These are phyloP conservation scores for Crotalus horridus DNA, from an alignment of 2,113 vertebrate species.

Conservation along the genomic window DNA sequence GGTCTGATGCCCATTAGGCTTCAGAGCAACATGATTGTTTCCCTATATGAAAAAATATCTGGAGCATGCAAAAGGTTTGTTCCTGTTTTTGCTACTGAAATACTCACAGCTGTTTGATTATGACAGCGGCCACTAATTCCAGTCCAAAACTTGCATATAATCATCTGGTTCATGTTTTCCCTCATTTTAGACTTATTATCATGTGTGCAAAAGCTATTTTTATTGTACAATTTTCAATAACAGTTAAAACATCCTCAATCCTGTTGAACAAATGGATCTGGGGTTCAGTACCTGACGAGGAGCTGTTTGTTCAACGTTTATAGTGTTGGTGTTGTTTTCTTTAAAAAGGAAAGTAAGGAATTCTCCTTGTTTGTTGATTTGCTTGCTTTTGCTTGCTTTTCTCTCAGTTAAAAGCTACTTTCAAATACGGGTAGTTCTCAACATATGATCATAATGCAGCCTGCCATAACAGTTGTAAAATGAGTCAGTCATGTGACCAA, in stretches of 20 bases:
- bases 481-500: neutral
- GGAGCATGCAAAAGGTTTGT: neutral
- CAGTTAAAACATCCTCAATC: neutral
- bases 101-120: neutral
- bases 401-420: neutral
- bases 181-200: neutral
- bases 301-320: neutral
- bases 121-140: conserved; percentile 12
- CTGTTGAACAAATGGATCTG: neutral
- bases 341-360: conserved; percentile 5
- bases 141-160: neutral
- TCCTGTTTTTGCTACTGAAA: neutral
- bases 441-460: neutral
- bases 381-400: neutral
- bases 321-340: neutral
- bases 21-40: neutral
- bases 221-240: neutral
- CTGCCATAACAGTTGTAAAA: neutral
- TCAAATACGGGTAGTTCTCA: neutral
- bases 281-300: neutral
- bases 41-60: neutral
- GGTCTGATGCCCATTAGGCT: neutral
- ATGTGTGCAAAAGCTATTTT: neutral
- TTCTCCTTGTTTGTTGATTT: neutral
- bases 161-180: conserved; percentile 6